These are phyloP conservation scores for Cremastinae sp. DNA, from an alignment of 2,888 invertebrate genomes.

Conservation along the genomic window DNA sequence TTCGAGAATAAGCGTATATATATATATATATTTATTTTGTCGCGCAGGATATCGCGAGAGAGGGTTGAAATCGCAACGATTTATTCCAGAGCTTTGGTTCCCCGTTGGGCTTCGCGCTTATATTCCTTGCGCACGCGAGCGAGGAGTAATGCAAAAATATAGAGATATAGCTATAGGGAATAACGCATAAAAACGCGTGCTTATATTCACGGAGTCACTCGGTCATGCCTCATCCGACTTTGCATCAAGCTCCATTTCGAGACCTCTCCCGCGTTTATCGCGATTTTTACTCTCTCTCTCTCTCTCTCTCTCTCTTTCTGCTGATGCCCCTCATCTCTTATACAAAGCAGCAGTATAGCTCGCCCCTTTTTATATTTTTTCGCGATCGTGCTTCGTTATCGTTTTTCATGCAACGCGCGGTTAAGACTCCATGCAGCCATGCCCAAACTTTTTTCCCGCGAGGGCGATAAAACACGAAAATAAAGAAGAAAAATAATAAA, in stretches of 20 bases:
- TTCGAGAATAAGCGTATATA: neutral
- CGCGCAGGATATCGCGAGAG: slow-evolving; percentile 17
- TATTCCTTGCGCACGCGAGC: slow-evolving; percentile 19
- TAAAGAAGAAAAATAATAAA: no score
- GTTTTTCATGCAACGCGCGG: no score
- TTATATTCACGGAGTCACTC: slow-evolving; percentile 39
- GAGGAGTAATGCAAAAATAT: neutral
- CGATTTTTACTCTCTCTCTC: slow-evolving; percentile 13
- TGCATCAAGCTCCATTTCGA: slow-evolving; percentile 38
- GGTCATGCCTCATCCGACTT: slow-evolving; percentile 53
- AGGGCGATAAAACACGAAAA: no score
- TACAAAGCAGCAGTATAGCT: no score
- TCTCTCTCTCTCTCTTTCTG: neutral
- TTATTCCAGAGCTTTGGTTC: slow-evolving; percentile 57
- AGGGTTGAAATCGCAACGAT: slow-evolving; percentile 55
- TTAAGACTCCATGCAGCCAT: no score
- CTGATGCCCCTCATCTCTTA: neutral
- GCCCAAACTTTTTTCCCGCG: no score
- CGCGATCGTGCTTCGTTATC: no score
- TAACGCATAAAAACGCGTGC: neutral
- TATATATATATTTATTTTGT: slow-evolving; percentile 1
- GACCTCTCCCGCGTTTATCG: neutral
- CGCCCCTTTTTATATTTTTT: no score
- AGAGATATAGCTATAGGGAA: neutral
- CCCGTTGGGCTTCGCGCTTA: slow-evolving; percentile 42